These are phyloP conservation scores for Microcaecilia unicolor DNA, from an alignment of 2,797 vertebrate genomes.

Conservation along the genomic window DNA sequence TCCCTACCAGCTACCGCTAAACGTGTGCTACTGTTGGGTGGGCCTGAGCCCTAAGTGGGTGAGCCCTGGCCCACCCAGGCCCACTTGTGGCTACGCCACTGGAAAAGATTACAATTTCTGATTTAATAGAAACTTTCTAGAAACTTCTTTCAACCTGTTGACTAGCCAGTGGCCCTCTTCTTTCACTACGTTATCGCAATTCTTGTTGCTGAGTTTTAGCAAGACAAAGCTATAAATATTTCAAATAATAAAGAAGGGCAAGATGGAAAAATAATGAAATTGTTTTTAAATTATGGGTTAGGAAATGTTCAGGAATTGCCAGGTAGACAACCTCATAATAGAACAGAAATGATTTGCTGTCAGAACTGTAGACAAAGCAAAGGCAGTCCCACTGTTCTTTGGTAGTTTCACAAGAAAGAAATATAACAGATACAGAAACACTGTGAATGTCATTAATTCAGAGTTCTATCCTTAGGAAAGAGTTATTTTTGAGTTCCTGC, in stretches of 20 bases:
- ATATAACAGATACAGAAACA: neutral
- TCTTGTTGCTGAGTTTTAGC: neutral
- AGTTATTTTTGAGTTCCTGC: neutral
- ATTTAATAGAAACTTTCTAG: neutral
- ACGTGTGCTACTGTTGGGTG: too few species aligned
- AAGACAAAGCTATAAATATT: neutral
- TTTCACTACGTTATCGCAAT: neutral
- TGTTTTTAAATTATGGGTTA: neutral
- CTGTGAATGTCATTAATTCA: neutral
- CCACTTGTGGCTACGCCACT: too few species aligned
- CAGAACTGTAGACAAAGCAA: neutral
- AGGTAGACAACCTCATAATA: neutral
- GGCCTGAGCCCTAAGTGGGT: too few species aligned
- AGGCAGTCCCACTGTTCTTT: neutral
- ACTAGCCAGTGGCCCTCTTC: neutral
- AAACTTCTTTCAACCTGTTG: neutral
- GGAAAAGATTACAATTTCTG: neutral
- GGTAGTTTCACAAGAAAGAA: neutral
- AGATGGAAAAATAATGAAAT: neutral
- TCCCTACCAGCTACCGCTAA: too few species aligned
- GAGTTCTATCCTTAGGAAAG: neutral
- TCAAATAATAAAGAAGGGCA: neutral
- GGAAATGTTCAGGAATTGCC: conserved; percentile 3
- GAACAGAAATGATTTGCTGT: neutral
- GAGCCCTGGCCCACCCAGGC: too few species aligned